Percentiles rank a stretch among this genome's conserved stretches.
Evolutionary conservation across 2,797 vertebrate species (phyloP).

Genomic region (Lemur catta): DNA sequence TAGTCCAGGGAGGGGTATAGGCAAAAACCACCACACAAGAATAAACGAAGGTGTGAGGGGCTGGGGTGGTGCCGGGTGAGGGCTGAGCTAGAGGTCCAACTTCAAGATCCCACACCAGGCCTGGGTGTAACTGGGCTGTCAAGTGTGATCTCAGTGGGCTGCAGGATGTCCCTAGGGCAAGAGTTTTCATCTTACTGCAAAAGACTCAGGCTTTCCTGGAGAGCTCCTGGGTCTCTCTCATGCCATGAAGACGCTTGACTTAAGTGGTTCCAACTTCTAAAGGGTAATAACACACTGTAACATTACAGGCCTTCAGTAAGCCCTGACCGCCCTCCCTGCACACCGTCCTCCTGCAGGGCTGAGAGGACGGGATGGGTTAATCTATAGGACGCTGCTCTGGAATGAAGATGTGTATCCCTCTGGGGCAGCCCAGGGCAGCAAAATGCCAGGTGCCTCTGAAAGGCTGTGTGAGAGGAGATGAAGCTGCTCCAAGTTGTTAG

Average conservation of each 20-base stretch:
- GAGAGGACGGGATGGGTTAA: background rate
- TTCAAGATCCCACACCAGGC: background rate
- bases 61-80: background rate
- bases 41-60: background rate
- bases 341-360: background rate
- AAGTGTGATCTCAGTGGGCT: background rate
- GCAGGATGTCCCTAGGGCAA: background rate
- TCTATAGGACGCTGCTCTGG: background rate
- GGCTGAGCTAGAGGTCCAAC: background rate
- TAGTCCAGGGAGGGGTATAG: background rate
- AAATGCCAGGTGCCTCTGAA: background rate
- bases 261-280: background rate
- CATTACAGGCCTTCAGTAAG: background rate
- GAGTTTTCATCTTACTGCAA: background rate
- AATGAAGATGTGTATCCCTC: background rate
- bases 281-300: background rate
- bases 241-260: background rate
- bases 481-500: background rate
- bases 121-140: background rate
- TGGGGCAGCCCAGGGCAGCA: background rate
- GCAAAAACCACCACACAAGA: background rate
- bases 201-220: background rate
- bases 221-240: background rate
- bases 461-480: background rate
- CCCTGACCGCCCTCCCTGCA: no score